Percentiles rank a stretch among this genome's conserved stretches.
phyloP scores from a whole-genome alignment of 2,113 vertebrate species.

The Arenaria interpres region DNA sequence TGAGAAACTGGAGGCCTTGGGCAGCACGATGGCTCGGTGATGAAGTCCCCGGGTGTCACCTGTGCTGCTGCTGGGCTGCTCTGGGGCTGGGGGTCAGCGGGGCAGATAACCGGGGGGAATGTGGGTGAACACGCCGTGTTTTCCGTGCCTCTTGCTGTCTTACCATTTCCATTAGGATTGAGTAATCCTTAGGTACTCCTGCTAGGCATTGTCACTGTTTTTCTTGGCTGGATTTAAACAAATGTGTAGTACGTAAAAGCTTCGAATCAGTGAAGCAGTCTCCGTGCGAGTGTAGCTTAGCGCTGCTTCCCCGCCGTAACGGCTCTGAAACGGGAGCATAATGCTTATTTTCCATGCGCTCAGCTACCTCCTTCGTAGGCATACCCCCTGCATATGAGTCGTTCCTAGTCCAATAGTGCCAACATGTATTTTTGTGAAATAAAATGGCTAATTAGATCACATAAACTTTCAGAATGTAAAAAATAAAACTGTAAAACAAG shows the following conservation, averaged over 20 bases:
- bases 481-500: constrained; percentile 58
- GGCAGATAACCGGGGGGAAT: not conserved
- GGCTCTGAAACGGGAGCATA: not conserved
- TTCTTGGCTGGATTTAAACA: not conserved
- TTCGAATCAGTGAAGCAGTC: not conserved
- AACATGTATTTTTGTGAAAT: constrained; percentile 49
- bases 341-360: not conserved
- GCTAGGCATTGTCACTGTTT: not conserved
- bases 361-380: not conserved
- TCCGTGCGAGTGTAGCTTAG: not conserved
- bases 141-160: not conserved
- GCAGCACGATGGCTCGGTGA: not conserved
- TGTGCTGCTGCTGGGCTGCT: not conserved
- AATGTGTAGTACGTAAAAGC: not conserved
- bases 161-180: not conserved
- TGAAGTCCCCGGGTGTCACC: not conserved
- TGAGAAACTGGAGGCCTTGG: not conserved
- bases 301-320: not conserved
- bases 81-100: not conserved
- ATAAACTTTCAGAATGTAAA: constrained; percentile 58
- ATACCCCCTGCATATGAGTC: not conserved
- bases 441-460: constrained; percentile 66
- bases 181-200: not conserved
- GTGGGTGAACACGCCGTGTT: fast-evolving
- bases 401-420: constrained; percentile 8